Evolutionary conservation across 92 coral and sea anemone species (phyloP).

Genomic region (Montipora capitata): DNA sequence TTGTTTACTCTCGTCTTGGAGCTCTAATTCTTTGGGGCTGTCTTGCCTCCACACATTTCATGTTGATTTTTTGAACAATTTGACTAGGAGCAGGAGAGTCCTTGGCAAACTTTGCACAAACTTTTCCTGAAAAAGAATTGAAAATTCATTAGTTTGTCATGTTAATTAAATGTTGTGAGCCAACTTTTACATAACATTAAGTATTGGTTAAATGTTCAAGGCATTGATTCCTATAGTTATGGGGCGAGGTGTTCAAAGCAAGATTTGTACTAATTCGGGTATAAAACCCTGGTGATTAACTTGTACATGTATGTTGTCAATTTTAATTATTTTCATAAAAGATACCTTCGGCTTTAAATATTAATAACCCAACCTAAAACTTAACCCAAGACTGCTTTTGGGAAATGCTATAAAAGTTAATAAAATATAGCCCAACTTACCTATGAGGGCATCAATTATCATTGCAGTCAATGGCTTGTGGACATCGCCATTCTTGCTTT

Average conservation of each 20-base stretch:
- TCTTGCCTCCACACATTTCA: not conserved
- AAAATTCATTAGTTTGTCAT: not conserved
- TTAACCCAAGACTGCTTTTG: too few relatives aligned
- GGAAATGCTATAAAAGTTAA: not conserved
- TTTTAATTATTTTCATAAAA: too few relatives aligned
- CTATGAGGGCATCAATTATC: constrained; percentile 28
- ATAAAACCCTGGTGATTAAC: too few relatives aligned
- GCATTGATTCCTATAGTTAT: too few relatives aligned
- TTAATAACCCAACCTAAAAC: too few relatives aligned
- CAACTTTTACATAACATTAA: not conserved
- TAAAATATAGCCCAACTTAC: not conserved
- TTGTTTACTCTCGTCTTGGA: too few relatives aligned
- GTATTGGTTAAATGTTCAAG: too few relatives aligned
- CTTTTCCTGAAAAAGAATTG: not conserved
- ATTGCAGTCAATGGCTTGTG: too few relatives aligned
- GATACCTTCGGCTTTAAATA: too few relatives aligned
- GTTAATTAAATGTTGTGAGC: not conserved
- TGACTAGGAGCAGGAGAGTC: not conserved
- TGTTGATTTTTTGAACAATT: not conserved
- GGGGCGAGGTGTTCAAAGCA: too few relatives aligned
- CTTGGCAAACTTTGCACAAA: not conserved
- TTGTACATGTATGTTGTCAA: too few relatives aligned
- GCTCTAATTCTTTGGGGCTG: not conserved
- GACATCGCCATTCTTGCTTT: not conserved
- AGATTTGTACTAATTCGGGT: too few relatives aligned